Evolutionary conservation across 2,797 vertebrate species (phyloP).

Genomic region (Melanogrammus aeglefinus): DNA sequence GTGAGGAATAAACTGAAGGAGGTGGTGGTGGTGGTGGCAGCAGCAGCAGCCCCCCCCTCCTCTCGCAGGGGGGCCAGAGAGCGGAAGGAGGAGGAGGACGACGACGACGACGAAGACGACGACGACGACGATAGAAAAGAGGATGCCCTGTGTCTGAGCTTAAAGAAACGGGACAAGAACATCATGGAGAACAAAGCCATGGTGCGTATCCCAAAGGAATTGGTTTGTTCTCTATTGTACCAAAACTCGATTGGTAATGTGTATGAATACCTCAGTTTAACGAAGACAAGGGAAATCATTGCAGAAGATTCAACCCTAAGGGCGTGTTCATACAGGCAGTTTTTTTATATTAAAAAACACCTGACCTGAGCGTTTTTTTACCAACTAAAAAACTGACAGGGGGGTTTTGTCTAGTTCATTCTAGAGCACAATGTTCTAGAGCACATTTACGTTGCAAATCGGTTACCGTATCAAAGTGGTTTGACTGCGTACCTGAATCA

Average conservation of each 20-base stretch:
- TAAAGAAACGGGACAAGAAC: slow-evolving; percentile 86
- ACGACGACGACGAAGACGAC: too few species aligned
- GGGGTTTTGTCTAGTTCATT: too few species aligned
- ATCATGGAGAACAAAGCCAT: slow-evolving; percentile 97
- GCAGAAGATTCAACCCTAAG: not conserved
- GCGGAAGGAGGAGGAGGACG: slow-evolving; percentile 25
- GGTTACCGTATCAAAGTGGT: too few species aligned
- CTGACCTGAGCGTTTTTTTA: too few species aligned
- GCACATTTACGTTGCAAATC: too few species aligned
- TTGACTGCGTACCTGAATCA: too few species aligned
- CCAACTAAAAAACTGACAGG: too few species aligned
- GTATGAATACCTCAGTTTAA: not conserved
- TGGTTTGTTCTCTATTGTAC: not conserved
- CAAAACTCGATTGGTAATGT: not conserved
- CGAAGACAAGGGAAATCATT: not conserved
- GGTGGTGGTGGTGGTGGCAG: not conserved
- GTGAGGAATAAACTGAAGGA: slow-evolving; percentile 13
- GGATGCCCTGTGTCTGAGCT: slow-evolving; percentile 71
- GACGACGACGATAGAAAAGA: slow-evolving; percentile 66
- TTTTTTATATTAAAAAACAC: too few species aligned
- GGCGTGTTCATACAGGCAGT: too few species aligned
- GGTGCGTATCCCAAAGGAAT: slow-evolving; percentile 63
- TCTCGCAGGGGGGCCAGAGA: not conserved
- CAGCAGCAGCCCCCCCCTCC: not conserved
- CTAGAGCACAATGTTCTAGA: too few species aligned